These are phyloP conservation scores for Bungarus multicinctus DNA, from an alignment of 2,113 vertebrate species.

Conservation along the genomic window DNA sequence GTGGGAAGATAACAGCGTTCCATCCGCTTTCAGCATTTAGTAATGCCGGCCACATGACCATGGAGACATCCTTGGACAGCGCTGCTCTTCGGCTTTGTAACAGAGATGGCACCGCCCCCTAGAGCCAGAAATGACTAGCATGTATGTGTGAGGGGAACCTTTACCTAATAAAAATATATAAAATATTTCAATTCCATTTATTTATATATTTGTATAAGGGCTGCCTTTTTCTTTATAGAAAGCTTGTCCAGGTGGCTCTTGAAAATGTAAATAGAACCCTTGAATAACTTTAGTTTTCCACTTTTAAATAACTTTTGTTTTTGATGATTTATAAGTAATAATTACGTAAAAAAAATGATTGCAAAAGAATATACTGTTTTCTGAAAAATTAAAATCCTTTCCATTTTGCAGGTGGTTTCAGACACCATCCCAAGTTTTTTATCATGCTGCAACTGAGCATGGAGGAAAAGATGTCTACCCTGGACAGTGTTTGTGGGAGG, in stretches of 20 bases:
- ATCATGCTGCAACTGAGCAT: conserved; percentile 94
- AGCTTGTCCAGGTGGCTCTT: neutral
- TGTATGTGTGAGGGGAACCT: too few relatives aligned
- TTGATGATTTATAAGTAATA: neutral
- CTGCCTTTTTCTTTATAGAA: neutral
- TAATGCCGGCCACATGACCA: too few relatives aligned
- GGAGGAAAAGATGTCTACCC: conserved; percentile 91
- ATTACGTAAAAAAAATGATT: neutral
- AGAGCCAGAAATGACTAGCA: too few relatives aligned
- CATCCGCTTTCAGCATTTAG: too few relatives aligned
- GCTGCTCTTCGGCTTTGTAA: too few relatives aligned
- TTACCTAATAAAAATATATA: neutral
- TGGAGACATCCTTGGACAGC: too few relatives aligned
- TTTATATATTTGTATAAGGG: neutral
- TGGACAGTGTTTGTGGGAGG: conserved; percentile 95
- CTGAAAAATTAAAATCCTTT: neutral
- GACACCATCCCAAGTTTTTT: conserved; percentile 96
- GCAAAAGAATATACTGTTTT: neutral
- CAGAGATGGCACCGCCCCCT: too few relatives aligned
- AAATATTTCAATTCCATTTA: neutral
- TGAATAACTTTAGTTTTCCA: neutral
- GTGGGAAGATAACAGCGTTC: too few relatives aligned
- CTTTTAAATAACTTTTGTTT: neutral
- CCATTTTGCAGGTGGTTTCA: conserved; percentile 89
- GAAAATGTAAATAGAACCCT: neutral